Evolutionary conservation across 2,888 invertebrate species (phyloP).

Genomic region (Zeuzera pyrina): DNA sequence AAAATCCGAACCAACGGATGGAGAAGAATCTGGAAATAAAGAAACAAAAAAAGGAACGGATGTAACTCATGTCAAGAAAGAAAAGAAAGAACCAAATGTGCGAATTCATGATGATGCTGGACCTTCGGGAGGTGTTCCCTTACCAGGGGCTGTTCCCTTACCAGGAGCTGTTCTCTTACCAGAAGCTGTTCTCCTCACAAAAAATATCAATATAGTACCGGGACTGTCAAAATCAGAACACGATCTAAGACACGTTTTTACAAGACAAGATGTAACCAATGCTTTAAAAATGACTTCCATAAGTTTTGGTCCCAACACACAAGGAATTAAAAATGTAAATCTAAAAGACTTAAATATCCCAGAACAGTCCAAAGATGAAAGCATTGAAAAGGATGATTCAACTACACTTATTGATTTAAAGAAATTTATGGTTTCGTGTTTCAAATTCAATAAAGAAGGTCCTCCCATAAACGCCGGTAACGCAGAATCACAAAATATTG

Average conservation of each 20-base stretch:
- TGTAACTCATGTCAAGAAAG: slow-evolving; percentile 11
- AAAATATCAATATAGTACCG: slow-evolving; percentile 22
- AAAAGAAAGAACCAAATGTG: slow-evolving; percentile 12
- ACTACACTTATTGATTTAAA: slow-evolving; percentile 46
- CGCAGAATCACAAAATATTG: slow-evolving; percentile 29
- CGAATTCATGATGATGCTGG: slow-evolving; percentile 41
- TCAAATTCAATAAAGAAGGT: slow-evolving; percentile 40
- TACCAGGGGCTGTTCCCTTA: slow-evolving; percentile 40
- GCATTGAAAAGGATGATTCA: slow-evolving; percentile 24
- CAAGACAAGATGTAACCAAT: slow-evolving; percentile 46
- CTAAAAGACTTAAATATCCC: slow-evolving; percentile 41
- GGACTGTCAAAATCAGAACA: slow-evolving; percentile 62
- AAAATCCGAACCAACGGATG: slow-evolving; percentile 25
- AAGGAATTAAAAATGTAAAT: slow-evolving; percentile 26
- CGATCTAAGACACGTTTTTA: slow-evolving; percentile 47
- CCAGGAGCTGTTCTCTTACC: slow-evolving; percentile 14
- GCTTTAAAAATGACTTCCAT: slow-evolving; percentile 44
- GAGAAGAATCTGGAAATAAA: slow-evolving; percentile 26
- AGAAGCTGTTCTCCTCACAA: slow-evolving; percentile 14
- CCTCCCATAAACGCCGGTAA: slow-evolving; percentile 19
- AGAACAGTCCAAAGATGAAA: slow-evolving; percentile 24
- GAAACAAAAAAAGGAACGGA: slow-evolving; percentile 18
- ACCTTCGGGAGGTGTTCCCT: slow-evolving; percentile 33
- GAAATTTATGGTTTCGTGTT: slow-evolving; percentile 54
- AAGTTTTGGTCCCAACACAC: slow-evolving; percentile 32